phyloP scores from a whole-genome alignment of 2,797 vertebrate genomes.

The Gallinago solitaria region DNA sequence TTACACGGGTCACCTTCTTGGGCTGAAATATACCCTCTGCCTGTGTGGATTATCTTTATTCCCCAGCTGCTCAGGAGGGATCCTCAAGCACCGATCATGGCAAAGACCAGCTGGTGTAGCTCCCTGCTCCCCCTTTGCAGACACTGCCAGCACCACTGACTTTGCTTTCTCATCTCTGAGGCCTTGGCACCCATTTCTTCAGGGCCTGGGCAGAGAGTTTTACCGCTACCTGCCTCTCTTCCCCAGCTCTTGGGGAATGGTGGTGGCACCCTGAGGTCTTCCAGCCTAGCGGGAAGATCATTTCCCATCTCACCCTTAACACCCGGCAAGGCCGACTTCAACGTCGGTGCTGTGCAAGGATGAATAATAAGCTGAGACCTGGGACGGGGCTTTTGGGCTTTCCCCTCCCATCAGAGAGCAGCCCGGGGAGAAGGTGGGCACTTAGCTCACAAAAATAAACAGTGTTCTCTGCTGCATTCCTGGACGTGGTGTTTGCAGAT shows the following conservation, averaged over 20 bases:
- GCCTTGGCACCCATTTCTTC: neutral
- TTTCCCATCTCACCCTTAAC: neutral
- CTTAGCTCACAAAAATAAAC: conserved; percentile 63
- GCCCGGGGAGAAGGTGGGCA: conserved; percentile 32
- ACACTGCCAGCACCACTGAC: neutral
- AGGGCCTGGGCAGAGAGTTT: neutral
- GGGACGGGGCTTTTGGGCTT: neutral
- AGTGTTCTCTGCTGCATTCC: conserved; percentile 41
- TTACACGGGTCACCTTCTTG: neutral
- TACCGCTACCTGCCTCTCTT: neutral
- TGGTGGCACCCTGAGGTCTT: neutral
- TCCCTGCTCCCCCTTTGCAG: neutral
- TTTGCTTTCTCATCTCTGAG: neutral
- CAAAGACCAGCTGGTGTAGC: neutral
- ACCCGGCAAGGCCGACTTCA: neutral
- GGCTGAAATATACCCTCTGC: neutral
- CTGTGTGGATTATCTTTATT: neutral
- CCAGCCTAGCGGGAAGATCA: neutral
- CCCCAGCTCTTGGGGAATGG: neutral
- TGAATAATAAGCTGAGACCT: neutral
- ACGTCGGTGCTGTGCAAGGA: neutral
- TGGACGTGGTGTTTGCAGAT: conserved; percentile 54
- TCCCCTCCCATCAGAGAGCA: neutral
- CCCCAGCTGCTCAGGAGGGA: neutral
- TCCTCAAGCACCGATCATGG: neutral